A percentile compares a stretch with the other conserved stretches of the same genome.
These are phyloP conservation scores for Apodemus sylvaticus DNA, from an alignment of 2,113 vertebrate species.

Conservation along the genomic window DNA sequence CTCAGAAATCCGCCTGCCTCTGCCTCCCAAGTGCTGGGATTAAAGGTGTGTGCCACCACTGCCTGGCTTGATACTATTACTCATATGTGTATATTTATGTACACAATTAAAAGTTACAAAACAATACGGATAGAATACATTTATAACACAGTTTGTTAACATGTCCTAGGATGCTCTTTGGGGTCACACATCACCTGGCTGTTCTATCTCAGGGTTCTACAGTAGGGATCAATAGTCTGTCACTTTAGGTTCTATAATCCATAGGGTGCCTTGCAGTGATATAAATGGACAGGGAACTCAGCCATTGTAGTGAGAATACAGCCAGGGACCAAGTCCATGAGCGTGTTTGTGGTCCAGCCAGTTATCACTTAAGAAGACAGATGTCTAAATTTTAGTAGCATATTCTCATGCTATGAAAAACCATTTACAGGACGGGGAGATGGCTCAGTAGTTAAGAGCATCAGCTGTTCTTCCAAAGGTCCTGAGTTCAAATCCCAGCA, in stretches of 20 bases:
- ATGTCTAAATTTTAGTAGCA: neutral
- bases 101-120: neutral
- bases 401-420: neutral
- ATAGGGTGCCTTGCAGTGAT: neutral
- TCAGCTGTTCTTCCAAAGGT: too few relatives aligned
- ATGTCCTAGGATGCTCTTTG: neutral
- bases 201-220: neutral
- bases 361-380: neutral
- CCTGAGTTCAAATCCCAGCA: too few relatives aligned
- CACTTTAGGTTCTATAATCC: neutral
- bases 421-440: neutral
- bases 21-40: too few relatives aligned
- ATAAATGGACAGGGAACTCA: neutral
- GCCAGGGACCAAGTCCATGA: accelerated
- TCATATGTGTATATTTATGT: neutral
- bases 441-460: too few relatives aligned
- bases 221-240: neutral
- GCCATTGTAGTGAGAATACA: neutral
- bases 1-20: too few relatives aligned
- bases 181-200: accelerated
- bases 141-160: neutral
- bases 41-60: too few relatives aligned
- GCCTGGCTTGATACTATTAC: neutral
- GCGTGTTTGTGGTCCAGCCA: neutral
- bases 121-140: neutral